Evolutionary conservation across 2,888 invertebrate genomes (phyloP), one percentile per base, ranked within the genome.

Genomic region (Oscheius onirici): DNA sequence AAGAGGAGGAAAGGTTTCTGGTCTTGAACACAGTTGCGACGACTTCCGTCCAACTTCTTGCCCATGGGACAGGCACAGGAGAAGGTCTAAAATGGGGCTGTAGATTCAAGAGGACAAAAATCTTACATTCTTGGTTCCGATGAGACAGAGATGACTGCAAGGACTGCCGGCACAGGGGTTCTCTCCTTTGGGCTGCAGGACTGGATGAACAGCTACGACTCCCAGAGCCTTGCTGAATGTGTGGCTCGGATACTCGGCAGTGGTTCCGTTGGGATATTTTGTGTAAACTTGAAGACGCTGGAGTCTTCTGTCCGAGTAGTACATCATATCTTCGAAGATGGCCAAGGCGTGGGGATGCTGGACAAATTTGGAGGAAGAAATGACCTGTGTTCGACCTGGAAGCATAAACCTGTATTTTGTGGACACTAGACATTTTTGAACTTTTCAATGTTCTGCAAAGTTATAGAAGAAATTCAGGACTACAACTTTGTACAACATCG

Each of bases 271-370:
- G 20, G 85, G 84, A 68, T 83, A 88, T 70, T 88, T 87, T 13
- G 87, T 81, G 66, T 87, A 86, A 54, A 88, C 82, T 60, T 79
- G 80, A 13, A 85, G 78, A 15, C 77, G 74, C 67, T 85, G 85
- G 1, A 86, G 79, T 13, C 84, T 71, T 54, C 84, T 57, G 60
- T 85, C 85, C 41, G 81, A 78, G 95, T 96, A 97, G 89, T 95
- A 99, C 69, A 99, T 90, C 0, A 93, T 93, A 86, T 97, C 95
- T 88, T 99, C 97, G 88, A 97, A 97, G 8, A 97, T 90, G 0
- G 96, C 94, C 43, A 99, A 88, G 10, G 94, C 95, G 88, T 97
- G 97, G 0, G 97, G 96, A 89, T 97, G 97, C 1, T 96, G 90
- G 0, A 99, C 90, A 87, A 97, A 97, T 88, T 97, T 84, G 13